phyloP scores from a whole-genome alignment of 2,888 invertebrate genomes.

The Embidobia sp. region DNA sequence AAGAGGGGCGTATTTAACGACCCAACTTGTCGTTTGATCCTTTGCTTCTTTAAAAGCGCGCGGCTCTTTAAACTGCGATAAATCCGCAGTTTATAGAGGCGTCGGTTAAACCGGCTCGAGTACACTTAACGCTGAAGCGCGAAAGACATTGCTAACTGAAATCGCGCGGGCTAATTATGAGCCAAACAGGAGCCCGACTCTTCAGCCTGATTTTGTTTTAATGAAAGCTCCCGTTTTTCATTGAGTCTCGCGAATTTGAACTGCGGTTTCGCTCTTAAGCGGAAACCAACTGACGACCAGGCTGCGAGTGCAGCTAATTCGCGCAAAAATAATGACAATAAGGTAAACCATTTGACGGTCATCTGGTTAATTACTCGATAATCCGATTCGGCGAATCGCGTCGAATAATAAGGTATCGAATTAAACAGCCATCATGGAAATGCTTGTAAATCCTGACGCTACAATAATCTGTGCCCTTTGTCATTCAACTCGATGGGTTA shows the following conservation, averaged over 20 bases:
- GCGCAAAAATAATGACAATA: no score
- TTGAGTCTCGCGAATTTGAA: slow-evolving; percentile 1
- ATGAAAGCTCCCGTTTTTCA: slow-evolving; percentile 21
- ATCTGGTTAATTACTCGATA: background rate
- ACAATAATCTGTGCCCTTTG: background rate
- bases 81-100: no score
- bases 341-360: background rate
- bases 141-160: no score
- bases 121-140: no score
- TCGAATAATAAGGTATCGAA: background rate
- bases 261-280: background rate
- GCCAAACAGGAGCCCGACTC: no score
- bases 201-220: slow-evolving; percentile 25
- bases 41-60: no score
- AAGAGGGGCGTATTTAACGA: no score
- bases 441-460: background rate
- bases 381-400: background rate
- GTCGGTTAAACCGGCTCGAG: no score
- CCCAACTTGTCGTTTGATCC: no score
- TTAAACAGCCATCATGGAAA: slow-evolving; percentile 1
- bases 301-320: background rate
- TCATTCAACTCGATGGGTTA: background rate
- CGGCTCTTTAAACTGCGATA: no score
- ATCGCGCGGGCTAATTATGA: no score
- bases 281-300: background rate